Percentiles rank a stretch among this genome's conserved stretches.
These are phyloP conservation scores for Aythya baeri DNA, from an alignment of 2,113 vertebrate genomes.

Conservation along the genomic window DNA sequence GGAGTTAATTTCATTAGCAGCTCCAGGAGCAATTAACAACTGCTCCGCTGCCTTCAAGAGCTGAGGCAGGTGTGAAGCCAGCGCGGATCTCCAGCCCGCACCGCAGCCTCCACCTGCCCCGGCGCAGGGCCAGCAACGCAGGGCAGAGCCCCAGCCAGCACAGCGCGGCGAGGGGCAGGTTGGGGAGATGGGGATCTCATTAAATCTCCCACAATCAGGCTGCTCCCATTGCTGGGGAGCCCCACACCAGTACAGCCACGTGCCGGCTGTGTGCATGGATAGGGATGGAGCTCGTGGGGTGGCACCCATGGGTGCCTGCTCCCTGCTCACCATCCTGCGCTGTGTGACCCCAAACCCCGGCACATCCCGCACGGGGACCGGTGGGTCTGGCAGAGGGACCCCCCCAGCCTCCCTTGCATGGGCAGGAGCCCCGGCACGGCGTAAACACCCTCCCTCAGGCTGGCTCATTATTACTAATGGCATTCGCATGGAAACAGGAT, in stretches of 20 bases:
- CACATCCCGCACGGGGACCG: background rate
- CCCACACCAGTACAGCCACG: rapidly evolving
- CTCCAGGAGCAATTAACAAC: constrained; percentile 78
- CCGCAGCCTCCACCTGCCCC: background rate
- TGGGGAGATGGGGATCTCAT: background rate
- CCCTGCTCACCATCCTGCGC: rapidly evolving
- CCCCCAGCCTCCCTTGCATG: rapidly evolving
- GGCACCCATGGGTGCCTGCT: background rate
- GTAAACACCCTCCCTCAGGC: background rate
- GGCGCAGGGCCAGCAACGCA: rapidly evolving
- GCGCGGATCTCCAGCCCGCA: background rate
- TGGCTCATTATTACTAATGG: constrained; percentile 46
- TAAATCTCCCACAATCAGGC: background rate
- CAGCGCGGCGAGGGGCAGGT: rapidly evolving
- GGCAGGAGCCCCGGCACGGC: background rate
- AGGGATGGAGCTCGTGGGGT: rapidly evolving
- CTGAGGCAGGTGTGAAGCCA: constrained; percentile 45
- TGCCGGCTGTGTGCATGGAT: rapidly evolving
- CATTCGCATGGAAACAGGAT: constrained; percentile 76
- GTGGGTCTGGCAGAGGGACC: background rate
- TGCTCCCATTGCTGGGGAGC: background rate
- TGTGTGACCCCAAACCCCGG: rapidly evolving
- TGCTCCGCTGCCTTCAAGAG: constrained; percentile 69
- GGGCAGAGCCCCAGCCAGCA: rapidly evolving
- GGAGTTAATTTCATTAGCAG: constrained; percentile 76